Evolutionary conservation across 2,797 vertebrate genomes (phyloP), one percentile per base, ranked within the genome.

Genomic region (Artibeus lituratus): DNA sequence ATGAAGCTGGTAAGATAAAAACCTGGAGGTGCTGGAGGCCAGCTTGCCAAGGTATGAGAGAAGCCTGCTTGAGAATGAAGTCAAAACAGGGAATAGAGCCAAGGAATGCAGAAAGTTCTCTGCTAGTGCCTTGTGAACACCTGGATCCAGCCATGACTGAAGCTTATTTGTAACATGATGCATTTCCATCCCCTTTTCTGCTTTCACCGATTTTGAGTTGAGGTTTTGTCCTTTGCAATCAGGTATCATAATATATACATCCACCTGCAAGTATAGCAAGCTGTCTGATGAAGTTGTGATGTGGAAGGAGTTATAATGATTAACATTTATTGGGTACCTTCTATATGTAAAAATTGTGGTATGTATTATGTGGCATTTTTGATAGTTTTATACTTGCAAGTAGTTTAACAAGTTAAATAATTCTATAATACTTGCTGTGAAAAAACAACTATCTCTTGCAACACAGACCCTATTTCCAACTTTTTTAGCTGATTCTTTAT

Each of bases 311-410:
- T 65, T 55, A 1, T 77, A 70, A 87, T 11, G 19, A n/a, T 32
- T 35, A 24, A 35, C 39, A 21, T 53, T 77, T 51, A 51, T 2
- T 91, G 80, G 53, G 39, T 39, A 74, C n/a, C 19, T 42, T 82
- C 29, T 82, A 12, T 2, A 37, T 32, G 12, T 86, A 59, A 55
- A 84, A 88, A 82, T 69, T 78, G 15, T 93, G 62, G 69, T 47
- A 35, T 67, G 47, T 87, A 93, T 89, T 77, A 69, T 35, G 65
- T 77, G 87, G 76, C 62, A 80, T 59, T 95, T 95, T 77, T 55
- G 80, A 70, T 77, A 39, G 22, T 35, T 18, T 77, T 87, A 37
- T 65, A 57, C 47, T 65, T 92, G 11, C 21, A 21, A 29, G 39
- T 69, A 19, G 44, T 86, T 62, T 70, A 62, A 62, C 4, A 9